Evolutionary conservation across 2,797 vertebrate species (phyloP).

Genomic region (Schizothorax lantsangensis): DNA sequence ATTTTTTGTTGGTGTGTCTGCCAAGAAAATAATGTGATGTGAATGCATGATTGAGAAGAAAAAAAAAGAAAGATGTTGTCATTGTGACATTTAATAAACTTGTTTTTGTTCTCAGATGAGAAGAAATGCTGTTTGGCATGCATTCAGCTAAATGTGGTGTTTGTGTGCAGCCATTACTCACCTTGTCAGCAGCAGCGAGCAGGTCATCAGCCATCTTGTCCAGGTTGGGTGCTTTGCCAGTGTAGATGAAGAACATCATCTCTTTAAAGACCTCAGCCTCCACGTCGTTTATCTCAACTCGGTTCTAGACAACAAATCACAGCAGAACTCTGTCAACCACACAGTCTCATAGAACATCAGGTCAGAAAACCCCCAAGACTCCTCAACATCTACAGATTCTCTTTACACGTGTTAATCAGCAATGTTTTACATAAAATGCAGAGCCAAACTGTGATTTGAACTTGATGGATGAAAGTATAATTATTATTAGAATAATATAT

Average conservation of each 20-base stretch:
- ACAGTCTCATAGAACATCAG: not conserved
- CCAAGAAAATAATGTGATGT: conserved; percentile 12
- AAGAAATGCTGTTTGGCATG: not conserved
- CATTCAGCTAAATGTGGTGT: conserved; percentile 5
- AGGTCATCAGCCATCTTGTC: conserved; percentile 99
- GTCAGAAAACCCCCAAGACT: not conserved
- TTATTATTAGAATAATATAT: not conserved
- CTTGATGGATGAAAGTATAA: not conserved
- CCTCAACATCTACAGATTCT: not conserved
- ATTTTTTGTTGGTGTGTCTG: not conserved
- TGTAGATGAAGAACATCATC: conserved; percentile 99
- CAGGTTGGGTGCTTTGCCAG: conserved; percentile 95
- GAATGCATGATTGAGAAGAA: not conserved
- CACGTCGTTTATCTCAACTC: conserved; percentile 98
- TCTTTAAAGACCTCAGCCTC: conserved; percentile 99
- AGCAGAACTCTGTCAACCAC: not conserved
- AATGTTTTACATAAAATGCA: not conserved
- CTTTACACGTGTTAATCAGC: not conserved
- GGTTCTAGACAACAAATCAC: conserved; percentile 81
- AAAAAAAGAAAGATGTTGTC: not conserved
- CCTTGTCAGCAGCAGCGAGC: conserved; percentile 97
- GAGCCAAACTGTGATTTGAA: not conserved
- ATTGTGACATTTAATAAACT: not conserved
- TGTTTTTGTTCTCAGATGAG: not conserved
- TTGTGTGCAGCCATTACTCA: conserved; percentile 59